Evolutionary conservation across 2,113 vertebrate species (phyloP).

Genomic region (Rhea americana): DNA sequence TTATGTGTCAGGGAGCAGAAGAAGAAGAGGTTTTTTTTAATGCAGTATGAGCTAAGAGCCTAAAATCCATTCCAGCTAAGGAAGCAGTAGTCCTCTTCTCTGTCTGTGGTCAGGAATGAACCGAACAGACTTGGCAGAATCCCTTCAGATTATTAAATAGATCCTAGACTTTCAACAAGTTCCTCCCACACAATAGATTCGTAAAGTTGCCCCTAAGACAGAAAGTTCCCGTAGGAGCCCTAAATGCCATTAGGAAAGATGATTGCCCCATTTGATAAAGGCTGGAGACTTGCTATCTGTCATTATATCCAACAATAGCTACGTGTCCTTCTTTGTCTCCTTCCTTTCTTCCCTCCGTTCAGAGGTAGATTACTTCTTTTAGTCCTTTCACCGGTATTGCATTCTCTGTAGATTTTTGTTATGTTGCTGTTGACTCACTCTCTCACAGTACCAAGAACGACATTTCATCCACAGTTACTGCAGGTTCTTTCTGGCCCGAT

Average conservation of each 20-base stretch:
- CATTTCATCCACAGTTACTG: background rate
- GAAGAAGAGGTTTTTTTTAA: background rate
- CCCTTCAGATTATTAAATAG: background rate
- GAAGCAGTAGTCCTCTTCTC: background rate
- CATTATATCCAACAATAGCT: slow-evolving; percentile 6
- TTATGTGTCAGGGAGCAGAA: background rate
- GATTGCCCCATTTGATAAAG: background rate
- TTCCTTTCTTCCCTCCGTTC: background rate
- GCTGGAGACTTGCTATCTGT: background rate
- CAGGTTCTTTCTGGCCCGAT: background rate
- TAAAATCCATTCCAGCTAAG: background rate
- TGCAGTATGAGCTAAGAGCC: background rate
- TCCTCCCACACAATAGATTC: background rate
- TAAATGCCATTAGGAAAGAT: background rate
- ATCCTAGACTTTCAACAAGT: background rate
- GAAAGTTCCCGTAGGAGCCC: background rate
- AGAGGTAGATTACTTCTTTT: background rate
- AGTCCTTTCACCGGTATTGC: background rate
- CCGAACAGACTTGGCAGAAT: background rate
- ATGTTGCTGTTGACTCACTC: background rate
- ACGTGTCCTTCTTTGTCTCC: background rate
- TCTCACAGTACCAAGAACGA: background rate
- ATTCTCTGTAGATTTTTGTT: background rate
- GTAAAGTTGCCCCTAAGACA: slow-evolving; percentile 14
- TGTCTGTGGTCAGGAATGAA: background rate